Evolutionary conservation across 2,797 vertebrate genomes (phyloP), one percentile per base, ranked within the genome.

Genomic region (Acanthopagrus latus): DNA sequence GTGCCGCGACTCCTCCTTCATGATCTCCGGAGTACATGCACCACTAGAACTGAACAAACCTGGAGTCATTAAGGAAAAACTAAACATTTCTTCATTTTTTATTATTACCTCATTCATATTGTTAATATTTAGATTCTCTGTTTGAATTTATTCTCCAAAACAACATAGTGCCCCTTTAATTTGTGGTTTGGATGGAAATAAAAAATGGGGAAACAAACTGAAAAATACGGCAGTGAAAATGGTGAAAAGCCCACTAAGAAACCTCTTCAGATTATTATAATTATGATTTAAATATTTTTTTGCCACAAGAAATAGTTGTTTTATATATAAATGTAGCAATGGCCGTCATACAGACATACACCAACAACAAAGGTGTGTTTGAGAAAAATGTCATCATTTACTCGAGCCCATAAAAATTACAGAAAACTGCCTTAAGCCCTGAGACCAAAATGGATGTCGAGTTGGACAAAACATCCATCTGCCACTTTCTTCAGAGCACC

Each of bases 401-500:
- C 82, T 74, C 23, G 8, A 51, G 57, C 74, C 71, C 20, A 80
- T 80, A 82, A 82, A 86, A 88, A 89, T 67, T 25, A 88, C 47
- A 81, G 76, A 81, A 91, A 82, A 87, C 44, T 72, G 87, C 92
- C 92, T 79, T 81, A 68, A 91, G 90, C 87, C 47, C 47, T 9
- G 46, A 76, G 86, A 89, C 89, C 82, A 88, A 91, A 93, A 94
- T 91, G 80, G 87, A 92, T 89, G 91, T 91, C 5, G 81, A 88
- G 81, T 81, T 71, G 85, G 87, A 82, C 85, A 88, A 89, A 89
- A 84, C 87, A 93, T 92, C 89, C 78, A 91, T 91, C 87, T 89
- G 84, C 86, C 86, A 89, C 88, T 86, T 91, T 87, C 83, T 91
- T 85, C 65, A 85, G 43, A 55, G 85, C 80, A 64, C 74, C 63